Base-by-base conservation (phyloP, 92 coral and sea anemone species). In the Parazoanthus atlanticus region DNA sequence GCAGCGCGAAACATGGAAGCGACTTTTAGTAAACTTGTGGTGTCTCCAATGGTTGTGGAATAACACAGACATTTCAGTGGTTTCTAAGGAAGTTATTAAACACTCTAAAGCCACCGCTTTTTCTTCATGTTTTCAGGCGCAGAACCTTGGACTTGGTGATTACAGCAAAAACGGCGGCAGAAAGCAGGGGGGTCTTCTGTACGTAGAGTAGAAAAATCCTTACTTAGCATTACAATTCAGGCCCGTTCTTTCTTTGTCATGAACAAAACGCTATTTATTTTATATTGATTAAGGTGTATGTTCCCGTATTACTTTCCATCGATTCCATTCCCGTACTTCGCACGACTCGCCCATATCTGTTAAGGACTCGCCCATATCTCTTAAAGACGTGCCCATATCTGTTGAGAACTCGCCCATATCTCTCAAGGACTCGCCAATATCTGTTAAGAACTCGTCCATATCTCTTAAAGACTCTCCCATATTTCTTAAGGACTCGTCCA, bases 111-210 rank as follows among this genome's bases (percentile, higher is more conserved):
- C 73, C 17, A 43, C 33, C 56, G 13, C 31, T 21, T 21, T 80
- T 6, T 79, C 33, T 33, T 79, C 12, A 8, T 69, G 67, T 54
- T 26, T 21, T 1, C 88, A 93, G 98, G 91, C 95, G 54, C 95
- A 93, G 89, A 94, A 94, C 78, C 95, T 94, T 46, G 89, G 83
- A 70, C 86, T 94, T 36, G 77, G 93, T 77, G 98, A 94, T 40
- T 94, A 83, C 87, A 85, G 92, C 83, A 94, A 94, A 64, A 93
- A 91, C 30, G 88, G 82, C 2, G 75, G 86, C 89, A 94, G 93
- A 86, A 89, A 93, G 38, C 94, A 91, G 21, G 79, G 93, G 26
- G 47, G 92, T 0, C 90, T 94, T 11, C 85, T 90, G 98, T 94
- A 86, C 91, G 95, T 88, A 3, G 58, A 52, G 58, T 12, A 52